These are phyloP conservation scores for Sciurus carolinensis DNA, from an alignment of 2,797 vertebrate species.

Conservation along the genomic window DNA sequence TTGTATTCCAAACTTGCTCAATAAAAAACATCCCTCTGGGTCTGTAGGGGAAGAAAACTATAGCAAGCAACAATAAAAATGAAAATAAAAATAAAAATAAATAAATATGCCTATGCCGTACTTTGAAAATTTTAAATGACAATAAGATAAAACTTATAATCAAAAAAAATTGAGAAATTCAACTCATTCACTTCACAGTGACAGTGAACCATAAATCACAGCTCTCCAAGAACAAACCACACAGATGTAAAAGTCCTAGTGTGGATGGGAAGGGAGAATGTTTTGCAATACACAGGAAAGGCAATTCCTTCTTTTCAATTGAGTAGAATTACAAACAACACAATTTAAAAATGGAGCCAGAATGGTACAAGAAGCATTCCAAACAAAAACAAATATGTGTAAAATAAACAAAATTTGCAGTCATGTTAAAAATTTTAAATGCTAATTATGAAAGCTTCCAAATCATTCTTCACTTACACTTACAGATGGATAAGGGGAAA, in stretches of 20 bases:
- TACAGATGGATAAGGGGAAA: background rate
- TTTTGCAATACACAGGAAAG: background rate
- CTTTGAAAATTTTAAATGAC: background rate
- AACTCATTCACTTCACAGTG: background rate
- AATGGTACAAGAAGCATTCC: background rate
- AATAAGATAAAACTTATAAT: background rate
- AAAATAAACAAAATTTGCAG: background rate
- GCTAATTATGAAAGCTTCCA: background rate
- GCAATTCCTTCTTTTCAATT: background rate
- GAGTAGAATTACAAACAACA: background rate
- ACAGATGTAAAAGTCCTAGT: background rate
- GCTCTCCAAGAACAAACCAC: background rate
- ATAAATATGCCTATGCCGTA: background rate
- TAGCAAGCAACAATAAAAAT: background rate
- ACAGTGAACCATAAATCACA: background rate
- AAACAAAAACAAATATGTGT: background rate
- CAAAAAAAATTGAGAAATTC: background rate
- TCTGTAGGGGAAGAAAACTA: background rate
- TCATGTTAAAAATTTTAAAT: background rate
- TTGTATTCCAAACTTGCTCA: background rate
- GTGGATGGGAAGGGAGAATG: background rate
- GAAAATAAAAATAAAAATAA: background rate
- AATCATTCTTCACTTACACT: too few species aligned
- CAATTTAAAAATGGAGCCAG: background rate
- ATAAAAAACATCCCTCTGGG: background rate